These are phyloP conservation scores for Bubalus kerabau DNA, from an alignment of 2,113 vertebrate species.

Conservation along the genomic window DNA sequence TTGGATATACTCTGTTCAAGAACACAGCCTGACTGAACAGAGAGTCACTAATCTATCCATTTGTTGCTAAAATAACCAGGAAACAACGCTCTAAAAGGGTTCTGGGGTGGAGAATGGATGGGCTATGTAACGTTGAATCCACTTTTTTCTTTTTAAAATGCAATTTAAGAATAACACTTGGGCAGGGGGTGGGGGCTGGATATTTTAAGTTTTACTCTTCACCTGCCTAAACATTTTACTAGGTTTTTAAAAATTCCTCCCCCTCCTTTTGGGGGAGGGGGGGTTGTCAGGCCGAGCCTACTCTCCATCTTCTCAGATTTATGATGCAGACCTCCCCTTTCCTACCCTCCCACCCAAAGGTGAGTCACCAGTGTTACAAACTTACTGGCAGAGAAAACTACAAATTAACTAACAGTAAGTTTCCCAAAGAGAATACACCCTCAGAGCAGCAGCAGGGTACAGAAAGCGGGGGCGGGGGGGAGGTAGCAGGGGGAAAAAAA, in stretches of 20 bases:
- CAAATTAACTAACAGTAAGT: conserved; percentile 35
- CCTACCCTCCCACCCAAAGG: conserved; percentile 37
- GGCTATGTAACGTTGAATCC: neutral
- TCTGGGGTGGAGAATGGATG: neutral
- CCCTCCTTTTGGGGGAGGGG: neutral
- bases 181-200: neutral
- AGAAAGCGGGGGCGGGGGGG: neutral
- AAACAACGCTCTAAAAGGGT: neutral
- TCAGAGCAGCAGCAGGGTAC: neutral
- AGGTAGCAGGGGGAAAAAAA: neutral
- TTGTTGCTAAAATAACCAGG: neutral
- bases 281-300: neutral
- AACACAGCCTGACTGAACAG: neutral
- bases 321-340: neutral
- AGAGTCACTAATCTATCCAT: neutral
- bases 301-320: neutral
- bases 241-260: neutral
- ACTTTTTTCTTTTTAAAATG: neutral
- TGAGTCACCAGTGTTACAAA: conserved; percentile 36
- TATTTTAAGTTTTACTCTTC: neutral
- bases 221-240: neutral
- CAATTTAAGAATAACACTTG: neutral
- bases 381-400: conserved; percentile 29
- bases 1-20: neutral
- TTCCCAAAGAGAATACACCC: conserved; percentile 28